Evolutionary conservation across 2,797 vertebrate species (phyloP).

Genomic region (Lacerta bilineata): DNA sequence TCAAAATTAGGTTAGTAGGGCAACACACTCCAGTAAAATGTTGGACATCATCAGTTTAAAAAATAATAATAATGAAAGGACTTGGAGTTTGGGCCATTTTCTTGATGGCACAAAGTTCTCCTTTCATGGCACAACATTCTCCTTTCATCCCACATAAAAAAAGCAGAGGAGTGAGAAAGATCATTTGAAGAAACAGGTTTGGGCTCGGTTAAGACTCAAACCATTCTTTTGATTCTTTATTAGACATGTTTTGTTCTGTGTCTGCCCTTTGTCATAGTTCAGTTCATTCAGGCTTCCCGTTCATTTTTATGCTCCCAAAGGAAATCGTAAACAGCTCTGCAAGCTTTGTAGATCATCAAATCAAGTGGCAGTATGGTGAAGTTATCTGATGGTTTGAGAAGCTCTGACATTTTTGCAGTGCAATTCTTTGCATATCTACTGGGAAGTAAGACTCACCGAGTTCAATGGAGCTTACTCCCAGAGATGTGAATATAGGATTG

Average conservation of each 20-base stretch:
- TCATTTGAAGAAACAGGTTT: background rate
- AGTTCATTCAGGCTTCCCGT: background rate
- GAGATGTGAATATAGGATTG: too few species aligned
- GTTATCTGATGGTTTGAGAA: background rate
- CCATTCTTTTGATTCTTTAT: slow-evolving; percentile 4
- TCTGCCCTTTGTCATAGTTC: background rate
- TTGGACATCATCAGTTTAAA: slow-evolving; percentile 1
- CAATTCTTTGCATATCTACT: too few species aligned
- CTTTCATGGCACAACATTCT: slow-evolving; percentile 11
- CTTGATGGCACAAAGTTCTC: background rate
- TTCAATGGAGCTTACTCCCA: too few species aligned
- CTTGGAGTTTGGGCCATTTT: background rate
- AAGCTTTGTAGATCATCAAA: background rate
- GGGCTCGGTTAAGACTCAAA: background rate
- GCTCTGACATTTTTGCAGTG: too few species aligned
- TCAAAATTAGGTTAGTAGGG: slow-evolving; percentile 21
- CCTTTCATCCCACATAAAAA: slow-evolving; percentile 14
- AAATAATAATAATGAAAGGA: too few species aligned
- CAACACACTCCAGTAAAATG: slow-evolving; percentile 10
- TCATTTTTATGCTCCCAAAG: background rate
- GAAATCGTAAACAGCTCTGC: background rate
- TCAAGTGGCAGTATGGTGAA: background rate
- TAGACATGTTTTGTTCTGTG: background rate
- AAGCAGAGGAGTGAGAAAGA: slow-evolving; percentile 6
- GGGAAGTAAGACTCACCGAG: too few species aligned